Percentiles rank a stretch among this genome's conserved stretches.
Conservation (phyloP, 2,888 invertebrate species). For the Leucophenga montana region DNA sequence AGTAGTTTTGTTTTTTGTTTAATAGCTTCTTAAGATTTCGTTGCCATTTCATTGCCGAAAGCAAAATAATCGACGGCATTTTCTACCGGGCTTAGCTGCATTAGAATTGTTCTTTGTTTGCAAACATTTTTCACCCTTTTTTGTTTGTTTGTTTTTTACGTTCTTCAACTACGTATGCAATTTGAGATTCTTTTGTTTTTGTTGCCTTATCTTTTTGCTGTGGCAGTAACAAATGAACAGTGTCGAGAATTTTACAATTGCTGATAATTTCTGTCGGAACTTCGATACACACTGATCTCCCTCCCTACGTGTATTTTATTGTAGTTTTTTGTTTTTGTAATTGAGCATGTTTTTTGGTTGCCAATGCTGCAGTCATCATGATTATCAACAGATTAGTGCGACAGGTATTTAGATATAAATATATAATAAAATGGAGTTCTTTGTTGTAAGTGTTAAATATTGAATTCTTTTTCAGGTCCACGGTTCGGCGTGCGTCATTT, state of each 20-base stretch:
- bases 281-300: too few relatives aligned
- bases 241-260: not conserved
- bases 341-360: conserved; percentile 49
- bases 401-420: conserved; percentile 50
- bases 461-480: conserved; percentile 65
- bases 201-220: too few relatives aligned
- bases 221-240: not conserved
- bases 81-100: too few relatives aligned
- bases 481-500: conserved; percentile 78
- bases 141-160: not conserved
- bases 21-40: too few relatives aligned
- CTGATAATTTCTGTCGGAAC: too few relatives aligned
- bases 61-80: too few relatives aligned
- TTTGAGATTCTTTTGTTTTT: too few relatives aligned
- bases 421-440: not conserved
- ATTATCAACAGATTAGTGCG: conserved; percentile 68
- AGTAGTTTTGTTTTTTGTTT: too few relatives aligned
- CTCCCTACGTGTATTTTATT: too few relatives aligned
- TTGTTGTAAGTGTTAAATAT: not conserved
- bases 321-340: not conserved
- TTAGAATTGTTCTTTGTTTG: too few relatives aligned
- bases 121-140: not conserved
- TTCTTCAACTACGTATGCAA: too few relatives aligned
- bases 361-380: conserved; percentile 72
- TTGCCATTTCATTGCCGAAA: too few relatives aligned